Base-by-base conservation (phyloP, 2,113 vertebrate species). In the Pelobates fuscus region DNA sequence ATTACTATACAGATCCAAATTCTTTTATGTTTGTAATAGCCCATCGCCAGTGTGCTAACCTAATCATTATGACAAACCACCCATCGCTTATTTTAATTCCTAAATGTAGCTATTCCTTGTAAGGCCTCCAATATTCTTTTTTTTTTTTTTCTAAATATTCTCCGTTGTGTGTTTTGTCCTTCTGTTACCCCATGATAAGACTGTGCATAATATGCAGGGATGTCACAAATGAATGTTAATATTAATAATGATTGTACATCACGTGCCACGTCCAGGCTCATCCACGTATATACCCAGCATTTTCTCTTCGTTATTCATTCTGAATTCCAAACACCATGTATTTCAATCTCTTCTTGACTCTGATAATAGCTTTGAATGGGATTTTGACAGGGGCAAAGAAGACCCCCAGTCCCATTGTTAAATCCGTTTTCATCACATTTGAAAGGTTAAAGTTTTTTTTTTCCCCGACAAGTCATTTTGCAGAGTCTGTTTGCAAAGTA, bases 401-500 rank as follows among this genome's bases (percentile, higher is more conserved):
- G 37, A 29, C 30, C 64, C 72, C 63, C 54, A 3, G 20, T 57
- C 29, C 49, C 12, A 20, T 60, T 66, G 25, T 71, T 52, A 58
- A 71, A 60, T 49, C 26, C 32, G 54, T 18, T 15, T 57, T 61
- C 21, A n/a, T 68, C 54, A 23, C 14, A 23, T 21, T 2, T 44
- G 15, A 21, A 67, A 54, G 25, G 6, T 30, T 24, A 26, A 67
- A 54, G 54, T 49, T 62, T 57, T n/a, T n/a, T n/a, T n/a, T n/a
- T n/a, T n/a, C n/a, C n/a, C 26, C 24, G 63, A 68, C 73, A 76
- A 76, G 66, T 61, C 73, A 59, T 52, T 76, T 25, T 61, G 27
- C 32, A 18, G 54, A 57, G 49, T 17, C 24, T 76, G 73, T 76
- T 76, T 76, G 73, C 65, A 60, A 20, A 60, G 26, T 49, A 5